phyloP scores from a whole-genome alignment of 2,113 vertebrate genomes.

The Suricata suricatta region DNA sequence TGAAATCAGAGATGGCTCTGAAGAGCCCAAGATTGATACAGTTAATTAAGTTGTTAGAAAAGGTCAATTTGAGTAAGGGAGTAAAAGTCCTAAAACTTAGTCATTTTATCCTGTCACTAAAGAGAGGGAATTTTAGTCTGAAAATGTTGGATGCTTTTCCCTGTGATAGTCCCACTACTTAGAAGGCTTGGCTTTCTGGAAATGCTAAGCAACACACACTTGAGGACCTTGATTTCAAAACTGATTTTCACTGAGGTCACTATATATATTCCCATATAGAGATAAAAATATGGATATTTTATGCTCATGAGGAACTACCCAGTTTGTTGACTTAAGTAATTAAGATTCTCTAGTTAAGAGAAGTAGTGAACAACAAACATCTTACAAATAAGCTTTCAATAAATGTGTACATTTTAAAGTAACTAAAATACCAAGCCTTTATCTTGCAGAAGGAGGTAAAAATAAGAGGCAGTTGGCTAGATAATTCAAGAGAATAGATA shows the following conservation, averaged over 20 bases:
- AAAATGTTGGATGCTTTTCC: not conserved
- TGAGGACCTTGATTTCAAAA: not conserved
- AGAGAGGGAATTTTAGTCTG: not conserved
- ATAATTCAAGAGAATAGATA: not conserved
- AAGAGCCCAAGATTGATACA: not conserved
- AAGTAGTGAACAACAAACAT: not conserved
- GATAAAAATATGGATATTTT: not conserved
- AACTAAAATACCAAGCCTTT: not conserved
- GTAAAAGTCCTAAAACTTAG: not conserved
- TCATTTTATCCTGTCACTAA: not conserved
- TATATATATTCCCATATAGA: not conserved
- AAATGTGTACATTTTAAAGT: not conserved
- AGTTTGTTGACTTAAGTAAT: not conserved
- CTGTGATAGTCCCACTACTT: not conserved
- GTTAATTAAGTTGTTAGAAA: not conserved
- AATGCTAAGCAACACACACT: not conserved
- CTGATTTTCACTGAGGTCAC: not conserved
- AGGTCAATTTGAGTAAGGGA: not conserved
- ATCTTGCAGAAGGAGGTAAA: not conserved
- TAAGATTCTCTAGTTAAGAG: not conserved
- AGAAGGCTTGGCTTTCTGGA: not conserved
- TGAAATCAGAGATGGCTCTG: not conserved
- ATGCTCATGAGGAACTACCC: not conserved
- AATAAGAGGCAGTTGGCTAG: not conserved
- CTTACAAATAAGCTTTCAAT: not conserved